Evolutionary conservation across 2,113 vertebrate genomes (phyloP).

Genomic region (Arothron firmamentum): DNA sequence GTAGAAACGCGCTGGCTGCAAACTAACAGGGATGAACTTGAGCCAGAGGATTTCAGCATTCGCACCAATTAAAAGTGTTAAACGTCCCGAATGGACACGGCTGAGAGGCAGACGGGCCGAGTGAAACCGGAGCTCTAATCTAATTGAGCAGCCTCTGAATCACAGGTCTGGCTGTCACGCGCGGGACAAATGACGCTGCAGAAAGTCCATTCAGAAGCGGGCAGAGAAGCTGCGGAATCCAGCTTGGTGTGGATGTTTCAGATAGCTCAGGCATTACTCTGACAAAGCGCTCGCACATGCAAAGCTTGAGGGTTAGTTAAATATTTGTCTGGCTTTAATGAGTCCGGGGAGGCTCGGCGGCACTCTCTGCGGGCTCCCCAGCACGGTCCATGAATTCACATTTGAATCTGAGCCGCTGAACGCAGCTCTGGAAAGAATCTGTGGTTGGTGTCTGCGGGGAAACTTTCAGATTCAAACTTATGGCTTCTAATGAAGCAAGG

Average conservation of each 20-base stretch:
- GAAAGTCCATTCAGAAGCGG: slow-evolving; percentile 20
- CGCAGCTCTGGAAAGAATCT: neutral
- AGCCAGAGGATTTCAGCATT: no score
- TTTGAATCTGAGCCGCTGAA: neutral
- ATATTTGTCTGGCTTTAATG: neutral
- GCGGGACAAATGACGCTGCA: slow-evolving; percentile 28
- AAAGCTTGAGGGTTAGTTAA: neutral
- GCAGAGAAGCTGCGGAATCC: slow-evolving; percentile 16
- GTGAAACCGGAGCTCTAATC: slow-evolving; percentile 17
- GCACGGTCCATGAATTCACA: no score
- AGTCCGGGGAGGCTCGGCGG: neutral
- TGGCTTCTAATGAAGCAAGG: neutral
- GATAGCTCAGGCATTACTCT: neutral
- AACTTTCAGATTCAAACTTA: neutral
- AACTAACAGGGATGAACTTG: no score
- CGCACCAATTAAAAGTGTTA: no score
- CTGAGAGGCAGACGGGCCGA: neutral
- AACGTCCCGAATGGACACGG: no score
- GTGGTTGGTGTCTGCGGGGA: no score
- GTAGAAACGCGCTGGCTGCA: no score
- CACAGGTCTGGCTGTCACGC: slow-evolving; percentile 39
- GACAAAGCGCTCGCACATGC: neutral
- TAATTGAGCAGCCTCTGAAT: slow-evolving; percentile 27
- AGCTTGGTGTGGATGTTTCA: neutral
- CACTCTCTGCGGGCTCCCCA: neutral